phyloP scores from a whole-genome alignment of 1,140 invertebrate genomes.

The Hylaeus volcanicus region DNA sequence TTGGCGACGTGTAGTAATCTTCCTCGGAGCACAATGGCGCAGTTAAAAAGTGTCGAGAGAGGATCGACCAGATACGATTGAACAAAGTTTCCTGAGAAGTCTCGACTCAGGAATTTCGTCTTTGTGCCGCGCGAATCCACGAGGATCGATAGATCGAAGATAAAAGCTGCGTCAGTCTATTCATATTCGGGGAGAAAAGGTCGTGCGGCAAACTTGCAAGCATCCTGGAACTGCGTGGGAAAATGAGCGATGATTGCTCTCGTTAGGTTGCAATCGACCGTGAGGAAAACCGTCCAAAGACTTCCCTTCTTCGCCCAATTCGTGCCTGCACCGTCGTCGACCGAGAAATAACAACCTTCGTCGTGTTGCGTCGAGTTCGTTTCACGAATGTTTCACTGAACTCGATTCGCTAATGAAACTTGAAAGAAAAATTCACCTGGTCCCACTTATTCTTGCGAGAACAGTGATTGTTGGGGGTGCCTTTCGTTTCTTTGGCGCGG shows the following conservation, averaged over 20 bases:
- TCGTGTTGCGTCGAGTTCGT: constrained; percentile 1
- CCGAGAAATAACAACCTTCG: constrained; percentile 25
- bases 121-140: not conserved
- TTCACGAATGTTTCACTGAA: not conserved
- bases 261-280: constrained; percentile 31
- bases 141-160: constrained; percentile 17
- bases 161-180: constrained; percentile 4
- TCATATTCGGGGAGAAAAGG: constrained; percentile 24
- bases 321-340: not conserved
- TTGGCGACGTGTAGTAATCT: too few species aligned
- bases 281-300: constrained; percentile 20
- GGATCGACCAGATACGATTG: not conserved
- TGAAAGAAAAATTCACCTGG: too few species aligned
- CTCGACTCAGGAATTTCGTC: not conserved
- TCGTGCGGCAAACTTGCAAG: constrained; percentile 22
- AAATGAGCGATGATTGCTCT: constrained; percentile 42
- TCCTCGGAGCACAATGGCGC: too few species aligned
- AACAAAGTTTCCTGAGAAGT: not conserved
- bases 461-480: too few species aligned
- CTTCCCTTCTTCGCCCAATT: constrained; percentile 18
- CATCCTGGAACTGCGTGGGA: constrained; percentile 16
- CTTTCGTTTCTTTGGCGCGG: too few species aligned
- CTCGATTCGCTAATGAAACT: too few species aligned
- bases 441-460: too few species aligned
- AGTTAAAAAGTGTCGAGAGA: too few species aligned